Conservation (phyloP, 2,888 invertebrate species). For the Tethea ocularis region DNA sequence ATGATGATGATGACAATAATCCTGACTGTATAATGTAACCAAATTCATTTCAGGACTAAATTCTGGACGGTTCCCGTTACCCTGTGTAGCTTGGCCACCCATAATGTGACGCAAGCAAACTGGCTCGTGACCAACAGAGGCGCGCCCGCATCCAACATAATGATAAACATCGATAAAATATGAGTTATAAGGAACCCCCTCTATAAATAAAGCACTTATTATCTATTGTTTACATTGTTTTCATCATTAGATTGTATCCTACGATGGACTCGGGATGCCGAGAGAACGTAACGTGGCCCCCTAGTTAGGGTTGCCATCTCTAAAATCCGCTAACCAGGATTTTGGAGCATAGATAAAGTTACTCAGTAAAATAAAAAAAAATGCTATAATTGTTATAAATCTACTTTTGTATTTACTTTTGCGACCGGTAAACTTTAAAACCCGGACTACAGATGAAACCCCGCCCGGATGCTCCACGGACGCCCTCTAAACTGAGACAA, state of each 20-base stretch:
- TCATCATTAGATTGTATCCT: neutral
- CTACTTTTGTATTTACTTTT: too few relatives aligned
- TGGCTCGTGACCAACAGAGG: neutral
- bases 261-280: neutral
- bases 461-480: too few relatives aligned
- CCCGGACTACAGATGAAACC: too few relatives aligned
- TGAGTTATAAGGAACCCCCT: neutral
- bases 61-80: neutral
- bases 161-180: slow-evolving; percentile 3
- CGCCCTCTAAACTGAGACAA: too few relatives aligned
- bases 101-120: neutral
- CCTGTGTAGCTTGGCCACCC: neutral
- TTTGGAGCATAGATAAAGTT: too few relatives aligned
- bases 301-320: too few relatives aligned
- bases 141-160: neutral
- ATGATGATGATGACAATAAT: too few relatives aligned
- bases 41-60: neutral
- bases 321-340: too few relatives aligned
- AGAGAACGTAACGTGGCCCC: neutral
- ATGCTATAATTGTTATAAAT: too few relatives aligned
- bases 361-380: too few relatives aligned
- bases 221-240: slow-evolving; percentile 1
- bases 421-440: too few relatives aligned
- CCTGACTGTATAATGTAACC: too few relatives aligned
- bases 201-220: neutral